A percentile compares a stretch with the other conserved stretches of the same genome.
These are phyloP conservation scores for Dendropsophus ebraccatus DNA, from an alignment of 2,113 vertebrate species.

Conservation along the genomic window DNA sequence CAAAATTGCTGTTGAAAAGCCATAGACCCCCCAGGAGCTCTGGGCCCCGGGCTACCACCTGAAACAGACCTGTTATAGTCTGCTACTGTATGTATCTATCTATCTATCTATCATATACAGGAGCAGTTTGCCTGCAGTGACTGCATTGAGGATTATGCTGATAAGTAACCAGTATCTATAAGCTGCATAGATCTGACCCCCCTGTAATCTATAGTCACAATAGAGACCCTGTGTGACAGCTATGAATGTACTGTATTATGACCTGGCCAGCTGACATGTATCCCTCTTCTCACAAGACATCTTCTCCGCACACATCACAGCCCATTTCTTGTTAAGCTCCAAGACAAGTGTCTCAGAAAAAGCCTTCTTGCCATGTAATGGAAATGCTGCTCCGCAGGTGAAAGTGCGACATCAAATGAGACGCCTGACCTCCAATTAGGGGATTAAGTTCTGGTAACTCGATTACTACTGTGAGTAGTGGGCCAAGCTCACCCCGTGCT, in stretches of 20 bases:
- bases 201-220: neutral
- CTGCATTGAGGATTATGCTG: too few species aligned
- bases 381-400: constrained; percentile 42
- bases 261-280: neutral
- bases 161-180: too few species aligned
- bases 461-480: constrained; percentile 47
- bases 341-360: neutral
- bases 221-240: neutral
- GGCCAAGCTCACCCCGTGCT: constrained; percentile 9
- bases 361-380: neutral
- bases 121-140: too few species aligned
- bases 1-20: too few species aligned
- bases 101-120: too few species aligned
- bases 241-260: too few species aligned
- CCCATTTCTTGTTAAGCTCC: too few species aligned
- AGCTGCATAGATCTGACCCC: neutral
- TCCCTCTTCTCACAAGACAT: neutral
- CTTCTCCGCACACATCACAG: neutral
- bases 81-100: too few species aligned
- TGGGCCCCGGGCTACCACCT: too few species aligned
- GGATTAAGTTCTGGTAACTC: constrained; percentile 54
- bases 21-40: too few species aligned
- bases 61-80: too few species aligned
- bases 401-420: constrained; percentile 40
- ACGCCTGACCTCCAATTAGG: constrained; percentile 51